These are phyloP conservation scores for Montipora efflorescens DNA, from an alignment of 64 coral and sea anemone species.

Conservation along the genomic window DNA sequence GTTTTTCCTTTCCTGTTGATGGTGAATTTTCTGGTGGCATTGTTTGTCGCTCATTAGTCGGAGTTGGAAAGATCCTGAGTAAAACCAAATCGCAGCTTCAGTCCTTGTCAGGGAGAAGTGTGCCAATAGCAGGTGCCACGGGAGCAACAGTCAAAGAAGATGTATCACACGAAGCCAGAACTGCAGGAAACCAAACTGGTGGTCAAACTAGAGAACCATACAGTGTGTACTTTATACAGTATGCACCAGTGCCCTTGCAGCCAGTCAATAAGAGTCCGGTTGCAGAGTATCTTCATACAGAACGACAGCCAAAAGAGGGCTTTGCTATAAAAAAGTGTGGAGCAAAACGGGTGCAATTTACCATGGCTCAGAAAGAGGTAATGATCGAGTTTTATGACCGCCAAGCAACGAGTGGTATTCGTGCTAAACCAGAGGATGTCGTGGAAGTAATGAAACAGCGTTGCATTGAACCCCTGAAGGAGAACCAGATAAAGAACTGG, in stretches of 20 bases:
- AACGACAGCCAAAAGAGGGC: slow-evolving; percentile 1
- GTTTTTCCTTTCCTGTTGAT: slow-evolving; percentile 43
- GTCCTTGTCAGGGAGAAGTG: neutral
- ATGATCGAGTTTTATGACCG: slow-evolving; percentile 50
- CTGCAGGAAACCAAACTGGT: neutral
- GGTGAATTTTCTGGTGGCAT: slow-evolving; percentile 29
- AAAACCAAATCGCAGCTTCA: slow-evolving; percentile 19
- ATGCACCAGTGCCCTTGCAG: slow-evolving; percentile 23
- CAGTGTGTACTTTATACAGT: neutral
- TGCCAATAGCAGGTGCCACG: neutral
- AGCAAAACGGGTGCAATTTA: slow-evolving; percentile 14
- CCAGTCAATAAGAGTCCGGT: neutral
- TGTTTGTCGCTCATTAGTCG: neutral
- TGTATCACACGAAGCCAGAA: neutral
- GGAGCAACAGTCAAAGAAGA: neutral
- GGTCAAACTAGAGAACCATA: neutral
- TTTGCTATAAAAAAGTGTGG: slow-evolving; percentile 25
- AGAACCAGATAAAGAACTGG: slow-evolving; percentile 45
- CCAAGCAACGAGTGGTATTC: slow-evolving; percentile 19
- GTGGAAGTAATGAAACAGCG: slow-evolving; percentile 21
- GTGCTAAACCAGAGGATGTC: slow-evolving; percentile 3
- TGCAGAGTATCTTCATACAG: neutral
- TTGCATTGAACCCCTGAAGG: slow-evolving; percentile 1
- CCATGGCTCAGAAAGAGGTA: slow-evolving; percentile 24
- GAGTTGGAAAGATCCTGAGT: slow-evolving; percentile 3